Evolutionary conservation across 2,888 invertebrate species (phyloP).

Genomic region (Phyllotreta striolata): DNA sequence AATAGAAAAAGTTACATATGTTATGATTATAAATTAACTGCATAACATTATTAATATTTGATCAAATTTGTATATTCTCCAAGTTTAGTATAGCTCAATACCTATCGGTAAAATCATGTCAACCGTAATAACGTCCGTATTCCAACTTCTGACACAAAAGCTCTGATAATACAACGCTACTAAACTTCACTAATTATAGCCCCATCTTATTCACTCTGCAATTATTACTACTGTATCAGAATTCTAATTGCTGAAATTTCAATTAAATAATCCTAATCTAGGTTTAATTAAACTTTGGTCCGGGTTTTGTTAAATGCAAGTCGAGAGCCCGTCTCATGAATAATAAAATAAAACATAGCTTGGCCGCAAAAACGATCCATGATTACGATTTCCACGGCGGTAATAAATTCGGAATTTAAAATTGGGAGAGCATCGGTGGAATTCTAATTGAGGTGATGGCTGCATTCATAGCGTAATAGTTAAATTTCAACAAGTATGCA

Average conservation of each 20-base stretch:
- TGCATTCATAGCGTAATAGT: slow-evolving; percentile 6
- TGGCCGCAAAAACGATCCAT: slow-evolving; percentile 36
- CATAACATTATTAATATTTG: no score
- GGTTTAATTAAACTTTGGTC: slow-evolving; percentile 43
- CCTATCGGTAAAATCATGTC: slow-evolving; percentile 1
- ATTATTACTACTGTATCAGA: slow-evolving; percentile 43
- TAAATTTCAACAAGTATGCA: slow-evolving; percentile 19
- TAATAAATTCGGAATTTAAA: slow-evolving; percentile 35
- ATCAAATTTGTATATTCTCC: no score
- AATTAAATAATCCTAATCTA: slow-evolving; percentile 44
- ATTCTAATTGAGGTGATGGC: slow-evolving; percentile 29
- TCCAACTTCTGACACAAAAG: slow-evolving; percentile 20
- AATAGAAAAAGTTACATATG: no score
- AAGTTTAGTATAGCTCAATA: no score
- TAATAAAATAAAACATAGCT: slow-evolving; percentile 34
- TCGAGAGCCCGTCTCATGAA: slow-evolving; percentile 34
- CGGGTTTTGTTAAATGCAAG: slow-evolving; percentile 36
- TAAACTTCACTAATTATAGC: slow-evolving; percentile 35
- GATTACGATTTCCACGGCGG: slow-evolving; percentile 36
- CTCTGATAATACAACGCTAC: slow-evolving; percentile 27
- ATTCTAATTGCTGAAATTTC: slow-evolving; percentile 42
- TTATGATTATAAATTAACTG: no score
- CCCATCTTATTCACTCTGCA: slow-evolving; percentile 32
- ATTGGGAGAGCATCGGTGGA: slow-evolving; percentile 19
- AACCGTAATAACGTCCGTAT: slow-evolving; percentile 18